Conservation (phyloP, 2,797 vertebrate species). For the Micropoecilia bifurca region DNA sequence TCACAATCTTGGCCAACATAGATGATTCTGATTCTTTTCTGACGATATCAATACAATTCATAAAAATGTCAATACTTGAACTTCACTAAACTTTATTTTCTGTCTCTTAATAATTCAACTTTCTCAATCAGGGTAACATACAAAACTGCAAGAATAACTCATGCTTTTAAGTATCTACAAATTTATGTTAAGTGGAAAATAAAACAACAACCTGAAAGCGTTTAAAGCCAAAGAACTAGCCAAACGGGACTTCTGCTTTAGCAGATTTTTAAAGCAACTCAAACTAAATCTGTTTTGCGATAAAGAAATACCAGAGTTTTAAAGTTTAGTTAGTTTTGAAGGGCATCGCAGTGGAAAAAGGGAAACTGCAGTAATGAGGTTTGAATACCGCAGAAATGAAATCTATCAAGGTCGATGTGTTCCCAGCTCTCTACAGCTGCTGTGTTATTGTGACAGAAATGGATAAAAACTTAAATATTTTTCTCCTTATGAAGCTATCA, state of each 20-base stretch:
- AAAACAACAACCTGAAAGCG: neutral
- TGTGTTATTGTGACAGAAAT: neutral
- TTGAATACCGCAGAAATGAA: conserved; percentile 2
- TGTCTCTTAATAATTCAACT: neutral
- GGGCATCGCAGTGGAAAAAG: neutral
- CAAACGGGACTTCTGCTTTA: neutral
- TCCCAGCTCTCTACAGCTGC: neutral
- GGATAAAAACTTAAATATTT: neutral
- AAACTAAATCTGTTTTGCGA: neutral
- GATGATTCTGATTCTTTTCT: neutral
- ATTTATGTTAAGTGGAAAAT: neutral
- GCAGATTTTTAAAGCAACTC: neutral
- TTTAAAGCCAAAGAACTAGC: neutral
- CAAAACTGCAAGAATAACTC: neutral
- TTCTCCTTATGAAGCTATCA: neutral
- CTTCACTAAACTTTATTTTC: neutral
- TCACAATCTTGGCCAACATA: neutral
- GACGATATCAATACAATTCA: neutral
- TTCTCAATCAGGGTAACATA: neutral
- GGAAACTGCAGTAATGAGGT: neutral
- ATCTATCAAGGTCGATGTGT: neutral
- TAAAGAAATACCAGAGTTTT: neutral
- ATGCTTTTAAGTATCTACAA: neutral
- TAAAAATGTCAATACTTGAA: neutral
- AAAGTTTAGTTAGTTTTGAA: neutral